Evolutionary conservation across 2,797 vertebrate species (phyloP).

Genomic region (Phylloscopus collybita): DNA sequence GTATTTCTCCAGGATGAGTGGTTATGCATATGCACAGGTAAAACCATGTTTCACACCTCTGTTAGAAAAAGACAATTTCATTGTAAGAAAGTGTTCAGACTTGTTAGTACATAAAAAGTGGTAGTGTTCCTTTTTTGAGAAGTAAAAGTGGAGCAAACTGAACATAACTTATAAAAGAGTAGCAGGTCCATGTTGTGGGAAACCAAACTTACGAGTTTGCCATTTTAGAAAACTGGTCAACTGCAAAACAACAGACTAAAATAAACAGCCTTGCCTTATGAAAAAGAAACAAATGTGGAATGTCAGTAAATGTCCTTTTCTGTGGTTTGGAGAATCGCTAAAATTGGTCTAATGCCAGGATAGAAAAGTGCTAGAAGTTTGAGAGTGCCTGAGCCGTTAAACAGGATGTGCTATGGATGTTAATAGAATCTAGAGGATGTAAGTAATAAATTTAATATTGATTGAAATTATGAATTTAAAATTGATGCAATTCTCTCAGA

Average conservation of each 20-base stretch:
- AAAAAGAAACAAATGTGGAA: not conserved
- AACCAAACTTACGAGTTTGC: not conserved
- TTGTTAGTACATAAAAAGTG: fast-evolving
- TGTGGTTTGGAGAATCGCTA: not conserved
- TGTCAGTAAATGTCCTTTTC: not conserved
- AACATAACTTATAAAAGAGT: not conserved
- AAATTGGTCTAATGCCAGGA: not conserved
- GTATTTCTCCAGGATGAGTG: not conserved
- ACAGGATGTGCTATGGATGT: conserved; percentile 30
- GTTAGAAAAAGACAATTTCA: not conserved
- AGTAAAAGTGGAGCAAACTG: not conserved
- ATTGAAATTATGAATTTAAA: conserved; percentile 42
- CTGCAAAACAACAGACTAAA: not conserved
- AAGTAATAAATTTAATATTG: conserved; percentile 58
- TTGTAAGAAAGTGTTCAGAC: not conserved
- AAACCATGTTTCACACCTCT: not conserved
- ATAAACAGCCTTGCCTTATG: not conserved
- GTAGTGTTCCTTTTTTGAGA: not conserved
- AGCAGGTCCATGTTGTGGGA: not conserved
- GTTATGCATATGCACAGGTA: not conserved
- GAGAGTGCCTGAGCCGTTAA: conserved; percentile 12
- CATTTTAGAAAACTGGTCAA: not conserved
- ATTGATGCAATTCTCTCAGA: conserved; percentile 11
- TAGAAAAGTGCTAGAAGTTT: not conserved
- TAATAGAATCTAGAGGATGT: conserved; percentile 38